Evolutionary conservation across 1,140 invertebrate species (phyloP), one percentile per base, ranked within the genome.

Genomic region (Ceratina japonica): DNA sequence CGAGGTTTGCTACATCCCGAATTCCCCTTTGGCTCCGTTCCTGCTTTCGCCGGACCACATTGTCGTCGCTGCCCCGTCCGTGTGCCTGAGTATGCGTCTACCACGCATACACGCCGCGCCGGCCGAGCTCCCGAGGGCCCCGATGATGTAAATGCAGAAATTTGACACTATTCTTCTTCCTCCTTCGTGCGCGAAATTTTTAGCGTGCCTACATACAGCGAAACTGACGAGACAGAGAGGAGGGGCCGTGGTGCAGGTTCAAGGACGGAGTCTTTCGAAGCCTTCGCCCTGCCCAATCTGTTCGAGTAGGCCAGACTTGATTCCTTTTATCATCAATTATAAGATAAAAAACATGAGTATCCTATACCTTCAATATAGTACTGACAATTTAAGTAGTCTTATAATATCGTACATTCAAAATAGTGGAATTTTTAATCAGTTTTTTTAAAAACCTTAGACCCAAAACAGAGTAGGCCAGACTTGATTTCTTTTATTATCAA

Each of bases 171-270:
- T 66, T 66, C 73, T 66, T 66, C 73, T 66, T 49, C 5, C 52
- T 75, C 22, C 73, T 66, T 75, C 73, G 20, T 22, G 61, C 61
- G 62, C 49, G 61, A 75, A 75, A 75, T 75, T 65, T 75, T 44
- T 44, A 44, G 37, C 27, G 3, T 22, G 13, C 51, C n/a, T 22
- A 54, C 58, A 62, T 62, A 3, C 18, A 51, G 4, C 54, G 15
- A 69, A 59, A 71, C 58, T 59, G 54, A 24, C 69, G 69, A 44
- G 31, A 71, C 3, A 54, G 49, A 16, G 37, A 20, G 63, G 13
- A 10, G 7, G 2, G 64, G 13, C 3, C 22, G 3, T 20, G 52
- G 27, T 13, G 13, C 54, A 66, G 22, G 49, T 52, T 68, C 65
- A 68, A 22, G 24, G 52, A 70, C 68, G 24, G 3, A 27, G 10